phyloP scores from a whole-genome alignment of 2,797 vertebrate species.

The Saxicola maurus region DNA sequence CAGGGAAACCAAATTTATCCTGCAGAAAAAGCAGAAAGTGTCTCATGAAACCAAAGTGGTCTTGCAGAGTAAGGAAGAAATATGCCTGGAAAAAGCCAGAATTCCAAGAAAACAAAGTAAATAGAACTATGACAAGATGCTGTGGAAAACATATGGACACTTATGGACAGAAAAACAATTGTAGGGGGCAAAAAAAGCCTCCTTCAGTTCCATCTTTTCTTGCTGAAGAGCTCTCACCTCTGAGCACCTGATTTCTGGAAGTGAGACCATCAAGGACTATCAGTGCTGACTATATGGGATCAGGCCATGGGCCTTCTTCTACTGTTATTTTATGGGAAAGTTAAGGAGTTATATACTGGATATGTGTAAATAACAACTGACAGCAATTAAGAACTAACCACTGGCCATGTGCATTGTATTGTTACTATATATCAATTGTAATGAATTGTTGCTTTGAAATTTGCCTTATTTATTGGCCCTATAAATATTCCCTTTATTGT shows the following conservation, averaged over 20 bases:
- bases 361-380: neutral
- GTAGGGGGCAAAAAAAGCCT: accelerated
- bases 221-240: neutral
- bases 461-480: neutral
- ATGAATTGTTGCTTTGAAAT: neutral
- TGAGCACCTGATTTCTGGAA: neutral
- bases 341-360: neutral
- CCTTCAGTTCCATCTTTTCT: neutral
- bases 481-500: neutral
- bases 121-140: neutral
- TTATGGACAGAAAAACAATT: neutral
- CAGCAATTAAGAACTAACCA: neutral
- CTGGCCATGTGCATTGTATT: neutral
- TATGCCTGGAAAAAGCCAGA: neutral
- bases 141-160: neutral
- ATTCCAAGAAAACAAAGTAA: neutral
- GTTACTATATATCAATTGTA: neutral
- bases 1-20: neutral
- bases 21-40: neutral
- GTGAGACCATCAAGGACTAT: too few relatives aligned
- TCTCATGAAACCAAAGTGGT: neutral
- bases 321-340: neutral
- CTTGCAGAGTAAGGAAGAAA: neutral
- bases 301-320: neutral
- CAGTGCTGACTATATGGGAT: too few relatives aligned